phyloP scores from a whole-genome alignment of 2,888 invertebrate species.

The Leptothorax acervorum region DNA sequence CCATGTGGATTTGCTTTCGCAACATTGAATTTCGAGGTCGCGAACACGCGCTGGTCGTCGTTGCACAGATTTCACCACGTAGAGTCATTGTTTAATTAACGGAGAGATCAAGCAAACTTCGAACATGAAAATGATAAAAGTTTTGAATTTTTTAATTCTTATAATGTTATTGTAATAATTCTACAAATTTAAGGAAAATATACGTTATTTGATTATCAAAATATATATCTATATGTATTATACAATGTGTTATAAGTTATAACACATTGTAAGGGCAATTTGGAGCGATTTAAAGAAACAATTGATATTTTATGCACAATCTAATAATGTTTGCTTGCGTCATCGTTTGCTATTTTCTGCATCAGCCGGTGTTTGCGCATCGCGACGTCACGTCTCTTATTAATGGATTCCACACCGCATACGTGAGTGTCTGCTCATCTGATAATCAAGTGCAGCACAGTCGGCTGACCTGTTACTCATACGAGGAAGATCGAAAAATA shows the following conservation, averaged over 20 bases:
- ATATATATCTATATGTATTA: neutral
- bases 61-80: neutral
- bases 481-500: conserved; percentile 8
- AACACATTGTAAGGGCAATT: neutral
- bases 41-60: neutral
- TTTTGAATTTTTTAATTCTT: neutral
- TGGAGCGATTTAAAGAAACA: neutral
- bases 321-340: neutral
- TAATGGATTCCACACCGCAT: conserved; percentile 71
- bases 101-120: neutral
- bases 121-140: neutral
- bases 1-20: conserved; percentile 5
- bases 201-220: neutral
- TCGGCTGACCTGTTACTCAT: conserved; percentile 7
- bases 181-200: neutral
- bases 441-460: neutral
- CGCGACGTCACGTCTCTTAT: conserved; percentile 64
- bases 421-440: conserved; percentile 55
- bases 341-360: conserved; percentile 21
- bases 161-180: neutral
- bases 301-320: neutral
- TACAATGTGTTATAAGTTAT: neutral
- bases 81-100: neutral
- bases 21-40: neutral
- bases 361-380: neutral